Conservation (phyloP, 2,888 invertebrate genomes). For the Eumerus sabulonum region DNA sequence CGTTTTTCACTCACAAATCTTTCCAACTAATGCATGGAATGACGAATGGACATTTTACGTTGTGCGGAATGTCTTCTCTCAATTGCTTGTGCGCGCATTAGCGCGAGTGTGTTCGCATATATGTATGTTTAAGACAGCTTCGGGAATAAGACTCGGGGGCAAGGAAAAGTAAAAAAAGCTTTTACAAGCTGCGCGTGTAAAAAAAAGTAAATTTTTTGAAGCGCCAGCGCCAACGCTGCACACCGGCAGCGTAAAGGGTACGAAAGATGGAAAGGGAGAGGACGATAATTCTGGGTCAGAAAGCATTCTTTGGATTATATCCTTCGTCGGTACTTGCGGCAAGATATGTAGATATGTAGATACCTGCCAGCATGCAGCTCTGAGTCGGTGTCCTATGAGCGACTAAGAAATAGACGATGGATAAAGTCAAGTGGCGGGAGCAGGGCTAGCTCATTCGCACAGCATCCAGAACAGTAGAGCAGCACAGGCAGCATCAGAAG, state of each 20-base stretch:
- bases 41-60: constrained; percentile 64
- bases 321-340: too few relatives aligned
- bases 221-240: constrained; percentile 74
- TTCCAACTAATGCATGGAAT: constrained; percentile 60
- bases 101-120: too few relatives aligned
- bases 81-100: constrained; percentile 53
- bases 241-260: constrained; percentile 1
- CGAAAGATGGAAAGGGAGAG: too few relatives aligned
- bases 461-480: too few relatives aligned
- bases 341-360: too few relatives aligned
- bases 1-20: constrained; percentile 59
- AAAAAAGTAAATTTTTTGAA: constrained; percentile 73
- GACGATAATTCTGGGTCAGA: too few relatives aligned
- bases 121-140: constrained; percentile 35
- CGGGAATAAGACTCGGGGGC: constrained; percentile 20
- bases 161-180: constrained; percentile 22
- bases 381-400: too few relatives aligned
- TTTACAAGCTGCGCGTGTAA: constrained; percentile 43
- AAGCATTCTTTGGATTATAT: too few relatives aligned
- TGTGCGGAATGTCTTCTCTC: constrained; percentile 48
- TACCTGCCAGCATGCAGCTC: too few relatives aligned
- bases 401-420: constrained; percentile 49
- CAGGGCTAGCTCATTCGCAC: constrained; percentile 21
- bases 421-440: constrained; percentile 41
- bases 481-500: constrained; percentile 24